Conservation (phyloP, 1,140 invertebrate genomes). For the Conus ventricosus region DNA sequence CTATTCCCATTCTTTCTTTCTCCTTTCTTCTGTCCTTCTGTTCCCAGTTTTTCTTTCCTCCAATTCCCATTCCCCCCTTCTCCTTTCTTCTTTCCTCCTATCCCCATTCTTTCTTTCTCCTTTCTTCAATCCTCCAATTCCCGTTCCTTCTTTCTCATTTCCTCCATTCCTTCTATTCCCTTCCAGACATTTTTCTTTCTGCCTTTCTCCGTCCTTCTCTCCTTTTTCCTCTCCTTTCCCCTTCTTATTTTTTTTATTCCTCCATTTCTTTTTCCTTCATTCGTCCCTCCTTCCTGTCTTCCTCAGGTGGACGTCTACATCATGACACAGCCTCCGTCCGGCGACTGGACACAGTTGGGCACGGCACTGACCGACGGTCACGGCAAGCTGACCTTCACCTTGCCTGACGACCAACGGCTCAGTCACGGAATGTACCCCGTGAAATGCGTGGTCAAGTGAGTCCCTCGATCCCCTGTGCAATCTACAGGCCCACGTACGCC, state of each 20-base stretch:
- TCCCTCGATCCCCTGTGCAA: not conserved
- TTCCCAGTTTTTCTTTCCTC: not conserved
- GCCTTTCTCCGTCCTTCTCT: no score
- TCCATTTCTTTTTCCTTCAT: not conserved
- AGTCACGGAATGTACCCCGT: conserved; percentile 96
- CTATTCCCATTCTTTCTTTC: no score
- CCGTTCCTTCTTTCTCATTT: not conserved
- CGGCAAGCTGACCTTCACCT: conserved; percentile 91
- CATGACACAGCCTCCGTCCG: conserved; percentile 91
- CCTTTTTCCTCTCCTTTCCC: no score
- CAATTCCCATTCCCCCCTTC: not conserved
- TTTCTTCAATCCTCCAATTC: not conserved
- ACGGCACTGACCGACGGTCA: conserved; percentile 98
- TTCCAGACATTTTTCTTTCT: no score
- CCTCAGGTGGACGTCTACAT: conserved; percentile 95
- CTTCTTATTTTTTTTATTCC: no score
- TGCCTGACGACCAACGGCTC: conserved; percentile 89
- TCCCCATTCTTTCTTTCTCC: not conserved
- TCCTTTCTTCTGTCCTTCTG: no score
- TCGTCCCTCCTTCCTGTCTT: not conserved
- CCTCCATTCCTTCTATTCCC: no score
- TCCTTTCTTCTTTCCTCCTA: not conserved
- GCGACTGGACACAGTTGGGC: conserved; percentile 92
- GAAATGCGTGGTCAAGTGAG: conserved; percentile 89
- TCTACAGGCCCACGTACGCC: no score